Evolutionary conservation across 1,140 invertebrate genomes (phyloP).

Genomic region (Hermatobates lingyangjiaoensis): DNA sequence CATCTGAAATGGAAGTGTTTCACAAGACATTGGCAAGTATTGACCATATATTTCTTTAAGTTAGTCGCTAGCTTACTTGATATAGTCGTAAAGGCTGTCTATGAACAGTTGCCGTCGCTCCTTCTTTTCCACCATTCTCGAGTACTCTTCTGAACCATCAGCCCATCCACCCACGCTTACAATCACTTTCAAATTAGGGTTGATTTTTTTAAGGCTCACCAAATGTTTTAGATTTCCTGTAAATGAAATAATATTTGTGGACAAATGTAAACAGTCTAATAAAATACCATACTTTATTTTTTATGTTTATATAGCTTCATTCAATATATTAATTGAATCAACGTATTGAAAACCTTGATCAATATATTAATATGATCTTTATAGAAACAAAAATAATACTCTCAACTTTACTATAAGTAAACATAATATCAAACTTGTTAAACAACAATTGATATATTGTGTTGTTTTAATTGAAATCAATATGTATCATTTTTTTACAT

Average conservation of each 20-base stretch:
- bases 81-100: slow-evolving; percentile 35
- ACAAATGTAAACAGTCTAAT: slow-evolving; percentile 26
- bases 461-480: too few relatives aligned
- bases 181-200: slow-evolving; percentile 54
- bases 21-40: not conserved
- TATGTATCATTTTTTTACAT: too few relatives aligned
- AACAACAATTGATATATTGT: too few relatives aligned
- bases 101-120: slow-evolving; percentile 39
- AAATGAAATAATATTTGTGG: slow-evolving; percentile 27
- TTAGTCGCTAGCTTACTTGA: too few relatives aligned
- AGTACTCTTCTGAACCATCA: slow-evolving; percentile 64
- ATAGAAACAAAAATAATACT: too few relatives aligned
- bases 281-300: not conserved
- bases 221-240: slow-evolving; percentile 32
- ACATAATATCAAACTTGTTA: too few relatives aligned
- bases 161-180: slow-evolving; percentile 79
- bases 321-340: too few relatives aligned
- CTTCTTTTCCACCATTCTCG: slow-evolving; percentile 40
- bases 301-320: too few relatives aligned
- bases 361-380: too few relatives aligned
- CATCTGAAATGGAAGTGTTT: not conserved
- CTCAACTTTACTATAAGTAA: too few relatives aligned
- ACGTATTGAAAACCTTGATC: too few relatives aligned
- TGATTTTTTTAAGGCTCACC: slow-evolving; percentile 34
- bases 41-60: not conserved